Percentiles rank a stretch among this genome's conserved stretches.
Conservation (phyloP, 2,797 vertebrate genomes). For the Xenentodon cancila region DNA sequence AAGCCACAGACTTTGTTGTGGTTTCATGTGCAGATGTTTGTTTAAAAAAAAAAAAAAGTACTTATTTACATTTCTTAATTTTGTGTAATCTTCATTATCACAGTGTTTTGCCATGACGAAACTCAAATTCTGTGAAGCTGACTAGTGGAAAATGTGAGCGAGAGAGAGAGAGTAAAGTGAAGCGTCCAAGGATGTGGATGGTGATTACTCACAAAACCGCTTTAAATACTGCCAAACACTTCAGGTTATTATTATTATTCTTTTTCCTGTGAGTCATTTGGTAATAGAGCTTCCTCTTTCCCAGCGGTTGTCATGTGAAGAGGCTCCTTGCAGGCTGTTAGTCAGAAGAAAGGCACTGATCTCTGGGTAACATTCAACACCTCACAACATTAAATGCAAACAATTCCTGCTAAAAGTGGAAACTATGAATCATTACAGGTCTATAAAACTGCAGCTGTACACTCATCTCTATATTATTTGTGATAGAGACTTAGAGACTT, state of each 20-base stretch:
- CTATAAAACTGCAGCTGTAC: slow-evolving; percentile 8
- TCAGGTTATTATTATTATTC: slow-evolving; percentile 63
- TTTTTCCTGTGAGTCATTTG: slow-evolving; percentile 68
- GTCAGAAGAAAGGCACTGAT: slow-evolving; percentile 70
- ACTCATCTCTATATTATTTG: slow-evolving; percentile 4
- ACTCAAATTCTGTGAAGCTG: slow-evolving; percentile 22
- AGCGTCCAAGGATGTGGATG: slow-evolving; percentile 69
- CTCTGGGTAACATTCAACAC: slow-evolving; percentile 53
- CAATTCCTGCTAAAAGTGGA: slow-evolving; percentile 38
- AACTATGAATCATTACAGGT: slow-evolving; percentile 19
- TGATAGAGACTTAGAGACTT: not conserved
- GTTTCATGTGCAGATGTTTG: slow-evolving; percentile 34
- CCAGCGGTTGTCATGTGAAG: slow-evolving; percentile 68
- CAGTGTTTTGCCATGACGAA: slow-evolving; percentile 31
- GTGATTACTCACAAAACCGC: slow-evolving; percentile 74
- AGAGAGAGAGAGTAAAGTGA: slow-evolving; percentile 57
- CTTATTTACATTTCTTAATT: slow-evolving; percentile 44
- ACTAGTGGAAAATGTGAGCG: slow-evolving; percentile 73
- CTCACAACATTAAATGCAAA: slow-evolving; percentile 58
- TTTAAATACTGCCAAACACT: slow-evolving; percentile 68
- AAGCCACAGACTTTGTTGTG: slow-evolving; percentile 43
- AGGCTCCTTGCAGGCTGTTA: slow-evolving; percentile 68
- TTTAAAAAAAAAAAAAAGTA: too few species aligned
- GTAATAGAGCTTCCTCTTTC: slow-evolving; percentile 71
- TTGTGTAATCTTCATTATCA: slow-evolving; percentile 46